Percentiles rank a stretch among this genome's conserved stretches.
phyloP scores from a whole-genome alignment of 2,797 vertebrate species.

The Pterois miles region DNA sequence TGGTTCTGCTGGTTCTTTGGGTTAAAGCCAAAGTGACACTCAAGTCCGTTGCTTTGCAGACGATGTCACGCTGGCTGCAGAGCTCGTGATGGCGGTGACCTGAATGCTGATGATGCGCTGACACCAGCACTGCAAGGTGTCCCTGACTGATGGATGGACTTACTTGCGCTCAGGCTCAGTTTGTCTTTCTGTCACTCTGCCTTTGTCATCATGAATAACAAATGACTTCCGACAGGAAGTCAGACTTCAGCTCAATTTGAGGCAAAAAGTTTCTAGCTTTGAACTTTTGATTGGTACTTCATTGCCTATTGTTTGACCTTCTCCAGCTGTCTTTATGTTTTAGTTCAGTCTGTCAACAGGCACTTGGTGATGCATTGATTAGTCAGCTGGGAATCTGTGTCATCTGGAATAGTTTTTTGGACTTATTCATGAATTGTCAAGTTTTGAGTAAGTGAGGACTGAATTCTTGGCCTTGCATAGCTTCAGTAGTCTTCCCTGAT shows the following conservation, averaged over 20 bases:
- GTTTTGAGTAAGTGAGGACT: no score
- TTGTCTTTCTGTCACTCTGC: background rate
- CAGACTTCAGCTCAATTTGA: background rate
- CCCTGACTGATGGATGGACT: constrained; percentile 23
- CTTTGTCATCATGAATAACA: constrained; percentile 35
- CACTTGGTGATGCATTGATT: background rate
- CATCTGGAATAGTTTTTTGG: background rate
- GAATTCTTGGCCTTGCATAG: no score
- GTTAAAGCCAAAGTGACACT: constrained; percentile 42
- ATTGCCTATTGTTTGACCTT: background rate
- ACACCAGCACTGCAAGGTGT: constrained; percentile 18
- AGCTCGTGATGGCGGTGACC: background rate
- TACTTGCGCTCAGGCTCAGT: constrained; percentile 10
- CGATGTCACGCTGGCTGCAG: constrained; percentile 28
- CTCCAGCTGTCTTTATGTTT: background rate
- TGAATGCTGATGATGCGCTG: constrained; percentile 40
- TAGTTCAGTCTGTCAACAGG: background rate
- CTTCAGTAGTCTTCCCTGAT: background rate
- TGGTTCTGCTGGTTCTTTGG: constrained; percentile 13
- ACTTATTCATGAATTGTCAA: no score
- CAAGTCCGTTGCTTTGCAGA: constrained; percentile 25
- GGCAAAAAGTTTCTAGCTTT: background rate
- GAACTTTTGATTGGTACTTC: background rate
- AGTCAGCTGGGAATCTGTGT: no score
- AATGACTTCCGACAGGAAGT: background rate